These are phyloP conservation scores for Marisa cornuarietis DNA, from an alignment of 1,140 invertebrate species.

Conservation along the genomic window DNA sequence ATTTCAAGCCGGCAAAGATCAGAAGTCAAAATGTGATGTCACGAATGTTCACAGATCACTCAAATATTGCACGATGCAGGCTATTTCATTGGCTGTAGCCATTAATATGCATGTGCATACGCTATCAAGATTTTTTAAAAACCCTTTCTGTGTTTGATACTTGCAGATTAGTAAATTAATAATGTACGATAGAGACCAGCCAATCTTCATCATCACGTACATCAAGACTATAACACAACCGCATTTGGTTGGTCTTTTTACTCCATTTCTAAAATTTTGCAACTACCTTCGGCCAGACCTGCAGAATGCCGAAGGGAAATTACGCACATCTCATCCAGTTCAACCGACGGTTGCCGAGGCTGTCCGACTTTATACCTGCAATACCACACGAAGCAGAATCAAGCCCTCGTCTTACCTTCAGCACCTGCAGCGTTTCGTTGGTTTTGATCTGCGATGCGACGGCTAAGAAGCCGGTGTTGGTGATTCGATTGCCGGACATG, in stretches of 20 bases:
- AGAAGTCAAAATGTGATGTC: background rate
- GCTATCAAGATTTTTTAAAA: no score
- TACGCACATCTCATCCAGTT: background rate
- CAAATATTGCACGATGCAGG: no score
- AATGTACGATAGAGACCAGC: background rate
- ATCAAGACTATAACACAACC: no score
- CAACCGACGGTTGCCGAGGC: no score
- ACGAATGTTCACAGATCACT: background rate
- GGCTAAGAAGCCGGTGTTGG: conserved; percentile 29
- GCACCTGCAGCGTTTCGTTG: conserved; percentile 42
- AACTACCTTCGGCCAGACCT: background rate
- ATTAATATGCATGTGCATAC: no score
- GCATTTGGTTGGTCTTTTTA: background rate
- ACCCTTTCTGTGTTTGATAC: no score
- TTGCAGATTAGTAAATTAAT: background rate
- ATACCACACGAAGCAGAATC: background rate
- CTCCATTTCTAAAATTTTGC: background rate
- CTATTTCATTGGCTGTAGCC: no score
- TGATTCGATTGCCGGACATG: conserved; percentile 48
- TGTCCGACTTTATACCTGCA: background rate
- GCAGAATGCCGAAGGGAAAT: background rate
- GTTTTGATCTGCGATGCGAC: conserved; percentile 30
- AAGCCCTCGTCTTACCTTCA: conserved; percentile 30
- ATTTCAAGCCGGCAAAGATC: no score
- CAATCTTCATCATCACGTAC: background rate